Base-by-base conservation (phyloP, 2,113 vertebrate genomes). In the Etia nguti region DNA sequence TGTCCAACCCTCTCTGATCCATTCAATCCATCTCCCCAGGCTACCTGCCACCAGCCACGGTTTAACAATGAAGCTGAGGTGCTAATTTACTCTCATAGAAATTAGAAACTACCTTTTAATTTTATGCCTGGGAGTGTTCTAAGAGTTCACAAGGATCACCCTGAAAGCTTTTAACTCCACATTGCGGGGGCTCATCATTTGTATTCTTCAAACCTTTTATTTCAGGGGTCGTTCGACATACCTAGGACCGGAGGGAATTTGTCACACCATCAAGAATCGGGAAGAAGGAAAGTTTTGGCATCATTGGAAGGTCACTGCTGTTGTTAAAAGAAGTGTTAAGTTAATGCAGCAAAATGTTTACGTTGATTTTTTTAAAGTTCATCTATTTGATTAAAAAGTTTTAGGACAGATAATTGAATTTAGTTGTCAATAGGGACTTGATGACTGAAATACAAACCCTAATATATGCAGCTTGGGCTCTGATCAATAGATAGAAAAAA, bases 21-120 rank as follows among this genome's bases (percentile, higher is more conserved):
- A 95, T 95, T 94, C 92, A 91, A 94, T 95, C 93, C 90, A 89
- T 95, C 95, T 96, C 96, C 93, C 84, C 93, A 87, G 95, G 96
- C 96, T 86, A 90, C 84, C 93, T 88, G 95, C 96, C 94, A 94
- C 90, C 91, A 93, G 93, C 92, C 89, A 92, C 22, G 93, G 93
- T 91, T 92, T 85, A 92, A 94, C 93, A 94, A 94, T 92, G 93
- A 94, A 90, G 89, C 87, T 5, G 62, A 86, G 86, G 89, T 65
- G 41, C 90, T 96, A 95, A 96, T 96, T 95, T 93, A 94, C 94
- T 93, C 92, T 94, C 93, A 93, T 85, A 94, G 93, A 95, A 97
- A 96, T 96, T 94, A 96, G 93, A 93, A 94, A 93, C 89, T 91
- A 93, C 92, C 93, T 95, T 96, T 96, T 95, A 96, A 96, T 95